phyloP scores from a whole-genome alignment of 2,113 vertebrate genomes.

The Perca schrenkii region DNA sequence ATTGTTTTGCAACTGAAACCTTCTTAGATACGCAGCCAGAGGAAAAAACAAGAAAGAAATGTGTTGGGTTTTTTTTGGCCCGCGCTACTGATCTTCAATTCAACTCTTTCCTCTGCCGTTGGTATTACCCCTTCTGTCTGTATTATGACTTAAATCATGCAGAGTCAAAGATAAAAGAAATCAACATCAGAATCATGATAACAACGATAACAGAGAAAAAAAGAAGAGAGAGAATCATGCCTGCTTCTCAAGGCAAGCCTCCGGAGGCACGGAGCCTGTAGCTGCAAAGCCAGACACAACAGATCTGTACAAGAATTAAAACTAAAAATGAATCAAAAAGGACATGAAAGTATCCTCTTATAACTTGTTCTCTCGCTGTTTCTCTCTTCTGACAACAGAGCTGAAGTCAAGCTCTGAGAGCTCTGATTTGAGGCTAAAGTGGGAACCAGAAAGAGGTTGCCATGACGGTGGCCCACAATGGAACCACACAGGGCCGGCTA shows the following conservation, averaged over 20 bases:
- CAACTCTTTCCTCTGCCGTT: conserved; percentile 57
- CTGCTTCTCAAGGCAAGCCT: conserved; percentile 50
- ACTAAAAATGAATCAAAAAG: conserved; percentile 65
- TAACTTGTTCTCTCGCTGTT: conserved; percentile 3
- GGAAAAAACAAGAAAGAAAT: conserved; percentile 14
- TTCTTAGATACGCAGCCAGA: conserved; percentile 45
- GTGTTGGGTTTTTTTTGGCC: conserved; percentile 5
- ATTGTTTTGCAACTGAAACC: conserved; percentile 43
- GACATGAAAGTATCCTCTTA: conserved; percentile 58
- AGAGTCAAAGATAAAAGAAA: conserved; percentile 58
- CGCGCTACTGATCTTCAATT: conserved; percentile 46
- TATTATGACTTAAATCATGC: conserved; percentile 52
- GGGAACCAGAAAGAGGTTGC: conserved; percentile 17
- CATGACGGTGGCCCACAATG: background rate
- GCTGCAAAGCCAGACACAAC: conserved; percentile 56
- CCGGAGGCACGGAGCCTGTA: conserved; percentile 58
- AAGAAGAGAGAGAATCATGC: conserved; percentile 45
- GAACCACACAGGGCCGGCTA: conserved; percentile 13
- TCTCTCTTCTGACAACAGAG: conserved; percentile 38
- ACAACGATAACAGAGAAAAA: conserved; percentile 45
- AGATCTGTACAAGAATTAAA: conserved; percentile 60
- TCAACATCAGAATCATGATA: conserved; percentile 64
- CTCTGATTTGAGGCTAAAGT: conserved; percentile 27
- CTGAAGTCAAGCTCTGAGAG: conserved; percentile 26
- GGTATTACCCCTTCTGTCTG: conserved; percentile 40